A percentile compares a stretch with the other conserved stretches of the same genome.
phyloP scores from a whole-genome alignment of 1,140 invertebrate genomes.

The Fopius arisanus region DNA sequence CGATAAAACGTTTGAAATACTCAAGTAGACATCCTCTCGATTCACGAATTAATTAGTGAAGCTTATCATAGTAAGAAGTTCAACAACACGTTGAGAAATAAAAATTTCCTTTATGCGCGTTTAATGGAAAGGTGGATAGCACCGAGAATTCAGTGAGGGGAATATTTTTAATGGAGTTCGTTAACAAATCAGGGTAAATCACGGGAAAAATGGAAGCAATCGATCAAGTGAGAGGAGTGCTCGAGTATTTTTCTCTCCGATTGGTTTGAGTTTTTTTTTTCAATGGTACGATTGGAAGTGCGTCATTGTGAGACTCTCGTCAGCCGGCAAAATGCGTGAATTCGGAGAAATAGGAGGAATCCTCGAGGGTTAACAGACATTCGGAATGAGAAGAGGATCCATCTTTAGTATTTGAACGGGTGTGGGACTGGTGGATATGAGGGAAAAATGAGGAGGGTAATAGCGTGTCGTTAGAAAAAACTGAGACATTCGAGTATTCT shows the following conservation, averaged over 20 bases:
- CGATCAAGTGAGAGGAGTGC: slow-evolving; percentile 37
- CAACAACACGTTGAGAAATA: neutral
- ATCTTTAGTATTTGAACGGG: slow-evolving; percentile 53
- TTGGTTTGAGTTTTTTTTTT: neutral
- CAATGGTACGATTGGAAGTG: neutral
- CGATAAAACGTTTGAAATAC: slow-evolving; percentile 24
- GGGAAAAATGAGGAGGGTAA: slow-evolving; percentile 30
- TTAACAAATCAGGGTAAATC: slow-evolving; percentile 27
- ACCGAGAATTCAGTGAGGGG: neutral
- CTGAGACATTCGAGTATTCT: neutral
- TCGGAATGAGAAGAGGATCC: slow-evolving; percentile 47
- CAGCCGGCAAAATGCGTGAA: slow-evolving; percentile 41
- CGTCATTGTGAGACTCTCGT: slow-evolving; percentile 19
- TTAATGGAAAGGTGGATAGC: neutral
- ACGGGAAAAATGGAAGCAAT: slow-evolving; percentile 32
- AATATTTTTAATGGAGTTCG: slow-evolving; percentile 26
- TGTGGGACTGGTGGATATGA: slow-evolving; percentile 35
- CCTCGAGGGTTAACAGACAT: slow-evolving; percentile 37
- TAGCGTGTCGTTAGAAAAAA: slow-evolving; percentile 25
- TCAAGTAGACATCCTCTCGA: slow-evolving; percentile 21
- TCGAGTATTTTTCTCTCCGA: slow-evolving; percentile 19
- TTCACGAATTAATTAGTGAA: neutral
- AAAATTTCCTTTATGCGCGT: neutral
- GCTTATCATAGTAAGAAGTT: neutral
- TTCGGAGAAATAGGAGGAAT: slow-evolving; percentile 50